A percentile compares a stretch with the other conserved stretches of the same genome.
phyloP scores from a whole-genome alignment of 2,888 invertebrate genomes.

The Euplagia quadripunctaria region DNA sequence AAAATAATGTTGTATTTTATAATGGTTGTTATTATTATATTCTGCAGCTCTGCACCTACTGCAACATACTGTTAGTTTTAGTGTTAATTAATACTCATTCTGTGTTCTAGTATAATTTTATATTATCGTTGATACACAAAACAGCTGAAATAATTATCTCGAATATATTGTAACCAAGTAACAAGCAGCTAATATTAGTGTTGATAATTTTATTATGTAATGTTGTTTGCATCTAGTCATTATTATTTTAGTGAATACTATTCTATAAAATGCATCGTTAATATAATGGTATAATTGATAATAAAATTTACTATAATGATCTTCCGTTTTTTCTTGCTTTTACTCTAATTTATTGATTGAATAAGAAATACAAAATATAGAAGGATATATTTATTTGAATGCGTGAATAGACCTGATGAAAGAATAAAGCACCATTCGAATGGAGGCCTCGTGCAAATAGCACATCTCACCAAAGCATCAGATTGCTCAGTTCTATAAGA shows the following conservation, averaged over 20 bases:
- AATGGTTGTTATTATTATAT: constrained; percentile 1
- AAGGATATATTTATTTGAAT: neutral
- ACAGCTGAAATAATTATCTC: neutral
- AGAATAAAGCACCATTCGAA: no score
- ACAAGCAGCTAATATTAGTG: neutral
- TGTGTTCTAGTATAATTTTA: constrained; percentile 9
- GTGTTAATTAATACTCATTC: constrained; percentile 5
- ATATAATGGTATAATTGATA: constrained; percentile 4
- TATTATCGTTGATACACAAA: neutral
- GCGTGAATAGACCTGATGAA: neutral
- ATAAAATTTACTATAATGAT: constrained; percentile 4
- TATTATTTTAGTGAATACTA: constrained; percentile 9
- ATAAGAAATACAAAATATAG: neutral
- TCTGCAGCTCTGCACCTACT: neutral
- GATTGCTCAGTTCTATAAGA: no score
- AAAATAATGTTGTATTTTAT: neutral
- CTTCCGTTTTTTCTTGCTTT: neutral
- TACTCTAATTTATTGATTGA: neutral
- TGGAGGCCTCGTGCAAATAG: no score
- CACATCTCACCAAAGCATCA: no score
- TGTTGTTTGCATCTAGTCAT: constrained; percentile 41
- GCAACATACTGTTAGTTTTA: neutral
- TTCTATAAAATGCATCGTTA: neutral
- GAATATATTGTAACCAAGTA: neutral
- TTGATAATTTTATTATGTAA: constrained; percentile 12